Evolutionary conservation across 1,140 invertebrate genomes (phyloP).

Genomic region (Temnothorax longispinosus): DNA sequence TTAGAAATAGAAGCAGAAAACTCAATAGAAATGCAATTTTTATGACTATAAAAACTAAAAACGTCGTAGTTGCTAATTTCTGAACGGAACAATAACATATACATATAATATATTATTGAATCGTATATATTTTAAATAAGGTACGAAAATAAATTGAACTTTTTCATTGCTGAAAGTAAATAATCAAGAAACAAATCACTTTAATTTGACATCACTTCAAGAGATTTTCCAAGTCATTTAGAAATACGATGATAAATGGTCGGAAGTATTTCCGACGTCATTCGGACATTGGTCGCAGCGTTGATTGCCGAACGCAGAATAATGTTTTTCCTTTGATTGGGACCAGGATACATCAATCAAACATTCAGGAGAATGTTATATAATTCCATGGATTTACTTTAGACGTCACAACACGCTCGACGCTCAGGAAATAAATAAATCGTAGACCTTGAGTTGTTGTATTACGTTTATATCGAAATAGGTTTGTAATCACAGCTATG

Average conservation of each 20-base stretch:
- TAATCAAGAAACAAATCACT: background rate
- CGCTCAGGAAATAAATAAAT: constrained; percentile 20
- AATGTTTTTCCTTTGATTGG: background rate
- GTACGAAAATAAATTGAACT: background rate
- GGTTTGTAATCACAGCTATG: constrained; percentile 40
- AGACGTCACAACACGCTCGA: background rate
- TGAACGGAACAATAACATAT: background rate
- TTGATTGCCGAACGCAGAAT: background rate
- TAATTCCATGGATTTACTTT: constrained; percentile 34
- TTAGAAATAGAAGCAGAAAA: background rate
- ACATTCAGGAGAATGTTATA: background rate
- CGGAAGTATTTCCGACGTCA: background rate
- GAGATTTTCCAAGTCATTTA: background rate
- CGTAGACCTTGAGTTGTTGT: background rate
- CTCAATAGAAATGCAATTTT: background rate
- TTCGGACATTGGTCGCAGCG: background rate
- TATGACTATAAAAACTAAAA: background rate
- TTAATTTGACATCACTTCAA: background rate
- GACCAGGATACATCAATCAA: background rate
- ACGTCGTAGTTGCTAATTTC: background rate
- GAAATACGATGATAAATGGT: constrained; percentile 3
- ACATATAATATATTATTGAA: background rate
- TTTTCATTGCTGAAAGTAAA: background rate
- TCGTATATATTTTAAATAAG: background rate
- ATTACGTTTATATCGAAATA: background rate